Evolutionary conservation across 2,113 vertebrate species (phyloP).

Genomic region (Ceratotherium simum): DNA sequence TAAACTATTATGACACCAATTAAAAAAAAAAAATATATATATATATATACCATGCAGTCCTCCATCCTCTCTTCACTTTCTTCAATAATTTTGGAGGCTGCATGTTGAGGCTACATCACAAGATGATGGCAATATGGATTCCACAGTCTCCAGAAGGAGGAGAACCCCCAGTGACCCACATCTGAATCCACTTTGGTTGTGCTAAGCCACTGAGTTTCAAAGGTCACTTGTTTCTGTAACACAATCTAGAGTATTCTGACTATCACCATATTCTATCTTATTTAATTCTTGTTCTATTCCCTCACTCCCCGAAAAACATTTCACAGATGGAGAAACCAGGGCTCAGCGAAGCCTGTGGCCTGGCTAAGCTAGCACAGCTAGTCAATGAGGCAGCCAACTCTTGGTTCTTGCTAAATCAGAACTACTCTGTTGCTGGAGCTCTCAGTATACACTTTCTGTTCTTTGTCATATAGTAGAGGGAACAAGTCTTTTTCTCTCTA

Average conservation of each 20-base stretch:
- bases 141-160: not conserved
- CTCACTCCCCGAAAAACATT: not conserved
- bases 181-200: not conserved
- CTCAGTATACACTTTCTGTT: not conserved
- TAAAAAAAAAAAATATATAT: too few relatives aligned
- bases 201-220: not conserved
- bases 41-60: not conserved
- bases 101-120: not conserved
- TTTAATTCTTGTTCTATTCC: not conserved
- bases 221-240: not conserved
- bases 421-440: not conserved
- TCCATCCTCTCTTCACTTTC: not conserved
- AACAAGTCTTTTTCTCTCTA: not conserved
- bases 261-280: not conserved
- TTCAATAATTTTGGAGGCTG: not conserved
- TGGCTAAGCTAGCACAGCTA: not conserved
- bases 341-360: not conserved
- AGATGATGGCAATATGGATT: not conserved
- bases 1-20: too few relatives aligned
- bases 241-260: not conserved
- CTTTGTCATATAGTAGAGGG: not conserved
- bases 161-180: not conserved
- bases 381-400: not conserved
- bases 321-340: not conserved
- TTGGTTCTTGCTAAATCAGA: not conserved